Base-by-base conservation (phyloP, 2,113 vertebrate species). In the Saguinus imperator region DNA sequence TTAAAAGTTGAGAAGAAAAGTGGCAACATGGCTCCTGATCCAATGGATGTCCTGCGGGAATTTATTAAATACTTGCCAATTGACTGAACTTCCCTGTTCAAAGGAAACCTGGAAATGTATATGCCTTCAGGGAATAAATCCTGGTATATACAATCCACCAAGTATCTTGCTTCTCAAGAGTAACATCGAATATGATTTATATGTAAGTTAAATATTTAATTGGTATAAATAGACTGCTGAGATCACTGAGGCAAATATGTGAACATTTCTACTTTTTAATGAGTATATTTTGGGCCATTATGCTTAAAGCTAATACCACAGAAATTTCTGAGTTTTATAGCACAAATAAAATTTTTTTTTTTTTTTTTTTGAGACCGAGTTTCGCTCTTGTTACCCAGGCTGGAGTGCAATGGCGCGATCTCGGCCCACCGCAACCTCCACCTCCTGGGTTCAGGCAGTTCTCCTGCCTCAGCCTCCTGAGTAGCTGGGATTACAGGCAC, bases 31-130 rank as follows among this genome's bases (percentile, higher is more conserved):
- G 35, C n/a, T 84, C 64, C 72, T 52, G 48, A 35, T 20, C 55
- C 12, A 45, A 57, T 50, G 5, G 84, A 79, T 73, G 48, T 8
- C 83, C 73, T 91, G 6, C 7, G 45, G 20, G 77, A 91, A 40
- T n/a, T 93, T 66, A 91, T 95, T 94, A 97, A 90, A 85, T n/a
- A 87, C 76, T 20, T 91, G 40, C 43, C 87, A 94, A 95, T 21
- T 94, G 86, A 82, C 80, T 35, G 37, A 89, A 93, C 52, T 91
- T 88, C 81, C 58, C 86, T 73, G 9, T 87, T 96, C 75, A 91
- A 93, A 89, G 82, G 89, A 88, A 93, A 89, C 73, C 50, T 40
- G 27, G n/a, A 94, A 77, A 85, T 2, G 14, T 37, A 90, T 82
- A 48, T 13, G 73, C 29, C 91, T 93, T 66, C 11, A 55, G 92